These are phyloP conservation scores for Limanda limanda DNA, from an alignment of 2,113 vertebrate species.

Conservation along the genomic window DNA sequence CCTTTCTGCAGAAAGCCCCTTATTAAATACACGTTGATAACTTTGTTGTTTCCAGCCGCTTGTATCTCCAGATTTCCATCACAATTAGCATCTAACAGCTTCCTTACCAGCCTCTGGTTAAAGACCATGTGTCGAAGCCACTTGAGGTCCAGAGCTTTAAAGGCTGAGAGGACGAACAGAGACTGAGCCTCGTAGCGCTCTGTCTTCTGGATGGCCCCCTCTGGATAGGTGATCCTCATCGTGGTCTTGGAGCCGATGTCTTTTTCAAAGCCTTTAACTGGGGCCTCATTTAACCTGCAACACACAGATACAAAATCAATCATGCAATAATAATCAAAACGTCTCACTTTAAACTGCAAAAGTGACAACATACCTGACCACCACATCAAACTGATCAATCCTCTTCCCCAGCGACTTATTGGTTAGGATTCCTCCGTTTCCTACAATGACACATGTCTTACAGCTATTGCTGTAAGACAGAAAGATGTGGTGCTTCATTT, in stretches of 20 bases:
- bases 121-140: constrained; percentile 94
- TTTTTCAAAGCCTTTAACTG: constrained; percentile 91
- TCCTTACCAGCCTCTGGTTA: constrained; percentile 91
- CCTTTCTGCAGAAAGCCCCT: too few relatives aligned
- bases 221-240: constrained; percentile 93
- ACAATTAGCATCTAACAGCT: too few relatives aligned
- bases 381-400: constrained; percentile 92
- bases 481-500: constrained; percentile 52
- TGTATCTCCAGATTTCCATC: too few relatives aligned
- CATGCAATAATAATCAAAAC: neutral
- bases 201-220: constrained; percentile 91
- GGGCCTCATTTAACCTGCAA: constrained; percentile 91
- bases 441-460: constrained; percentile 91
- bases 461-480: constrained; percentile 89
- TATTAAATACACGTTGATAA: too few relatives aligned
- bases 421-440: constrained; percentile 92
- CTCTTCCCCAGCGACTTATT: constrained; percentile 92
- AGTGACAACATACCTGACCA: constrained; percentile 86
- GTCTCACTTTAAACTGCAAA: neutral
- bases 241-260: constrained; percentile 94
- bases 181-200: constrained; percentile 90
- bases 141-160: constrained; percentile 93
- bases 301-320: constrained; percentile 9
- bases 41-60: too few relatives aligned
- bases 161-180: constrained; percentile 92